Evolutionary conservation across 35 echinoderm and acorn worm genomes (phyloP), one percentile per base, ranked within the genome.

Genomic region (Amphiura filiformis): DNA sequence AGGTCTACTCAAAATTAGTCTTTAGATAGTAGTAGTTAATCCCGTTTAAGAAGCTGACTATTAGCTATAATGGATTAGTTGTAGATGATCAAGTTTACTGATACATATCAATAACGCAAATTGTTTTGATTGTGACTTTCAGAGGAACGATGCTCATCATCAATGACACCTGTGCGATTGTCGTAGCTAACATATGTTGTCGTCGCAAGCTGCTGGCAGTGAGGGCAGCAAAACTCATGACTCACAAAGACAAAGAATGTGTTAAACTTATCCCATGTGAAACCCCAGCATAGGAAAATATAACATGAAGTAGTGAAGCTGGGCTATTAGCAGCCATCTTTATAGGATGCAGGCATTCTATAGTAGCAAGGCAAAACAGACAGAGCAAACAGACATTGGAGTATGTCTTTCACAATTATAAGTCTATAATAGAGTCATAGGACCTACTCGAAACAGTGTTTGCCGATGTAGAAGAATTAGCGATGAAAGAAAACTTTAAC

Each of bases 291-390:
- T 70, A 70, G 61, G 26, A 18, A 18, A 70, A 70, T 70, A 1
- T 13, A 70, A 70, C 44, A 52, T 52, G 20, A n/a, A 26, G 61
- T 70, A 70, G 61, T 70, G 41, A 11, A 23, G 61, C 61, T 30
- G 61, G 61, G 61, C 7, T 70, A 23, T 13, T 15, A 26, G 2
- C 26, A 3, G 61, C 15, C 61, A 13, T 70, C 44, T 7, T 13
- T 4, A 70, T 70, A 70, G 61, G 26, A n/a, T 70, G 61, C 61
- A 70, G 61, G 61, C 61, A 70, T 70, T 70, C 61, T 70, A 70
- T 70, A 23, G 61, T 17, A 23, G 61, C 61, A 70, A n/a, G n/a
- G n/a, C n/a, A n/a, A n/a, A n/a, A n/a, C 61, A 15, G 15, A 18
- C 15, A 26, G 61, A n/a, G n/a, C n/a, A n/a, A n/a, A n/a, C n/a